These are phyloP conservation scores for Tenualosa thibaudeaui DNA, from an alignment of 2,797 vertebrate species.

Conservation along the genomic window DNA sequence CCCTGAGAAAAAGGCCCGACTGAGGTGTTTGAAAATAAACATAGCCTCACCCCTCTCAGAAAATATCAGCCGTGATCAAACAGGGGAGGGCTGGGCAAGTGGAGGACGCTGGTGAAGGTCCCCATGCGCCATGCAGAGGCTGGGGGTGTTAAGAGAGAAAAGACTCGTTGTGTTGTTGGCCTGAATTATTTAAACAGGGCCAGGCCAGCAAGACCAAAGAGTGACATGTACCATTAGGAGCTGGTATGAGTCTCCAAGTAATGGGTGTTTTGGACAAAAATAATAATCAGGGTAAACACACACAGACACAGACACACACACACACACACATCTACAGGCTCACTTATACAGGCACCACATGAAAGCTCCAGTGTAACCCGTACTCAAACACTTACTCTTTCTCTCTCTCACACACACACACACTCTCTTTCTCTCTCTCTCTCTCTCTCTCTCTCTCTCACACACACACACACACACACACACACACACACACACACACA, in stretches of 20 bases:
- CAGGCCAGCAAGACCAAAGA: constrained; percentile 27
- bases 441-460: constrained; percentile 18
- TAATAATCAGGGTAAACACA: constrained; percentile 36
- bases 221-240: constrained; percentile 42
- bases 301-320: constrained; percentile 34
- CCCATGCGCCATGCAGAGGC: neutral
- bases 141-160: constrained; percentile 33
- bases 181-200: constrained; percentile 45
- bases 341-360: constrained; percentile 24
- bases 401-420: constrained; percentile 11
- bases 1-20: neutral
- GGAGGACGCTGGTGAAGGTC: constrained; percentile 23
- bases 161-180: constrained; percentile 38
- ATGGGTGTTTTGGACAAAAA: constrained; percentile 41
- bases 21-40: constrained; percentile 45
- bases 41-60: constrained; percentile 29
- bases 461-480: constrained; percentile 5
- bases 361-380: neutral
- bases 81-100: neutral
- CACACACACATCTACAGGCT: constrained; percentile 26
- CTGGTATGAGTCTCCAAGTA: constrained; percentile 41
- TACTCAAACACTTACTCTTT: neutral
- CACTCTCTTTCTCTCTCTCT: constrained; percentile 6
- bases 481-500: constrained; percentile 30
- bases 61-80: constrained; percentile 35